Evolutionary conservation across 2,113 vertebrate species (phyloP), one percentile per base, ranked within the genome.

Genomic region (Crotalus viridis): DNA sequence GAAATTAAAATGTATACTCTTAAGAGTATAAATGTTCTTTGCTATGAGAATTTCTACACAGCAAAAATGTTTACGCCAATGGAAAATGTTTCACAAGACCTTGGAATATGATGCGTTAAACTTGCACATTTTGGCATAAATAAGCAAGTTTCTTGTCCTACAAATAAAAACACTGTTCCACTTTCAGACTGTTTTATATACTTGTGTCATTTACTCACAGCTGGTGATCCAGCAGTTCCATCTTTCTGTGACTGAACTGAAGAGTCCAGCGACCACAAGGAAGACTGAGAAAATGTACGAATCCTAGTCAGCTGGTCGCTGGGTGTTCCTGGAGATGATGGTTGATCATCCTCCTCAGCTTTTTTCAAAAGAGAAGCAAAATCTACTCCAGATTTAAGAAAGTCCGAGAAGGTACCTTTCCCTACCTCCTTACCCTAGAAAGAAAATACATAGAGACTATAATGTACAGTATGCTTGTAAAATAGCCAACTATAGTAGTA

Each of bases 301-400:
- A 33, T 97, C 90, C 98, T 97, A 13, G 89, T 2, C 0, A 91
- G 39, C 91, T 95, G 97, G 93, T 96, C 91, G 0, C 54, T 93
- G 3, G 97, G 96, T 0, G 97, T 96, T 52, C 95, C 97, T 48
- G 96, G 95, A 90, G 93, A 46, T 0, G 95, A 93, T 0, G n/a
- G 64, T 3, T 95, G 96, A 0, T 99, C 99, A 1, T 97, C 97
- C 1, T 99, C 98, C 48, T 98, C 98, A 3, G 96, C 96, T 95
- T 97, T 98, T 96, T 98, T 98, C 95, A 99, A 96, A 93, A 99
- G 96, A 90, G 98, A 99, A 92, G 99, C 98, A 97, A 99, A 99
- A 96, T 99, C 99, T 91, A 99, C 51, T 74, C 99, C 99, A 0
- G 98, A 99, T 93, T 95, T 98, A 96, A 98, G 98, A 94, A 99